Conservation (phyloP, 1,140 invertebrate genomes). For the Ceratosolen solmsi region DNA sequence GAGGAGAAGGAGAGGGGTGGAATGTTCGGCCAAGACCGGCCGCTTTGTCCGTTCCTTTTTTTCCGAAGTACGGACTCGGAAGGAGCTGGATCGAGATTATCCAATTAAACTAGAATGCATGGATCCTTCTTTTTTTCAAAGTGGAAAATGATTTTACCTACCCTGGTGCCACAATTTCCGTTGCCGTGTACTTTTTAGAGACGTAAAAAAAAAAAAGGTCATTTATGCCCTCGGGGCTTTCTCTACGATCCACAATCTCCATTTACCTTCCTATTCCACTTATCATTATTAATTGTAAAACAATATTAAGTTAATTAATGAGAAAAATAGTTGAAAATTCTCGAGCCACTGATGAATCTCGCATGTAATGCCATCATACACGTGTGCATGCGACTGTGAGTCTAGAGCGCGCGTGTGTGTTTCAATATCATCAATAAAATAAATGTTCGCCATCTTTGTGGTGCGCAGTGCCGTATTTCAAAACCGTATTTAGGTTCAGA, state of each 20-base stretch:
- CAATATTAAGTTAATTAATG: neutral
- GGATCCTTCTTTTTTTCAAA: neutral
- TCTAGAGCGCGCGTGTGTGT: neutral
- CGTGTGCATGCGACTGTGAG: no score
- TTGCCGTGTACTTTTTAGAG: no score
- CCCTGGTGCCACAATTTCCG: no score
- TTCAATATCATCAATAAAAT: constrained; percentile 27
- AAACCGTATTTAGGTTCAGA: neutral
- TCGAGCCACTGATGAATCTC: neutral
- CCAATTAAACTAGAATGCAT: constrained; percentile 7
- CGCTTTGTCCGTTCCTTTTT: constrained; percentile 14
- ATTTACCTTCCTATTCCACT: no score
- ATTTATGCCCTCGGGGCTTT: no score
- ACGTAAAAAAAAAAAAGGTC: no score
- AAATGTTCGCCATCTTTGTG: constrained; percentile 20
- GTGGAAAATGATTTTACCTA: no score
- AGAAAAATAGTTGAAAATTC: neutral
- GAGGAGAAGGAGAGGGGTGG: neutral
- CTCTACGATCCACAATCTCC: no score
- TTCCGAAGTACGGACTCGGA: neutral
- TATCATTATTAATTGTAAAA: no score
- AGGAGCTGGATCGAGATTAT: neutral
- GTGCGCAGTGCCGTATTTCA: neutral
- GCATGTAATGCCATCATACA: neutral
- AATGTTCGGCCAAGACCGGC: no score